Evolutionary conservation across 2,888 invertebrate species (phyloP), one percentile per base, ranked within the genome.

Genomic region (Athetis lepigone): DNA sequence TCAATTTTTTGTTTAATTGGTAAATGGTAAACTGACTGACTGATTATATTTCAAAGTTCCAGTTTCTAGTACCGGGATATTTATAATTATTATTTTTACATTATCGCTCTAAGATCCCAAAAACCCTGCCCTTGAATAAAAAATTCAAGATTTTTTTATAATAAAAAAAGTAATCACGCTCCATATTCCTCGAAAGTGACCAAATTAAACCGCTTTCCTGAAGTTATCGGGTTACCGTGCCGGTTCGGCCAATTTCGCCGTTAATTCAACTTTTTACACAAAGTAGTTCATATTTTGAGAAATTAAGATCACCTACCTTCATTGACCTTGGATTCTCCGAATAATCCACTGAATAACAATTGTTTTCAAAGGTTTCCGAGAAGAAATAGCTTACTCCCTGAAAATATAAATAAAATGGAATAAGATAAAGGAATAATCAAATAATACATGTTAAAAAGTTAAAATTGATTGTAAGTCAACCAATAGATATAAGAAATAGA

Each of bases 281-380:
- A 23, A 6, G 3, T n/a, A 5, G 21, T 49, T 6, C 8, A n/a
- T 8, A 37, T 16, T 52, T 50, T 0, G n/a, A n/a, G n/a, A n/a
- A 5, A n/a, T 8, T 11, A 16, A 33, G 2, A 16, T 18, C 29
- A 83, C 84, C 81, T 40, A 85, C 85, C 60, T 29, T 49, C 7
- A 80, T 36, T 0, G 79, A 81, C 9, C 13, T 58, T 0, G 72
- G 74, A 16, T 54, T 80, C 8, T 82, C 75, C 2, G 85, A 82
- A 50, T 73, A 79, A 50, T 86, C 85, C 4, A 86, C 68, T 2
- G 70, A 84, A 91, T 95, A 92, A 96, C 98, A 97, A 97, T 97
- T 87, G 97, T 97, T 82, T 97, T 91, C 70, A 95, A 86, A 82
- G 13, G 27, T 66, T 33, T 83, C 81, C 2, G 56, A 54, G 0